Base-by-base conservation (phyloP, 2,113 vertebrate species). In the Phalacrocorax carbo region DNA sequence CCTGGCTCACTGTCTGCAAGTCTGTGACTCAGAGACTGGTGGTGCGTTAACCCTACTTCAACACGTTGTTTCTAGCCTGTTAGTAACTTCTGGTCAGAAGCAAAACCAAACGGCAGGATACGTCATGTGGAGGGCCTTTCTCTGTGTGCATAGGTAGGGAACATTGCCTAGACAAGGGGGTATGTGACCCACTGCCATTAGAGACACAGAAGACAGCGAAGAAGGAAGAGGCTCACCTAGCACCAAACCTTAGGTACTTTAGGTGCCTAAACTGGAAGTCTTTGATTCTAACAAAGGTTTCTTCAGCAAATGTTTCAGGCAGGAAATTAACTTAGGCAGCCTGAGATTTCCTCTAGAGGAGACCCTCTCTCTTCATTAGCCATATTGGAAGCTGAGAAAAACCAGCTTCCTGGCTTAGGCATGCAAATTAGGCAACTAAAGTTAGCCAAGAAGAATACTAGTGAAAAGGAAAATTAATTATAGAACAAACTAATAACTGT, bases 21-120 rank as follows among this genome's bases (percentile, higher is more conserved):
- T 18, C 57, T 2, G 0, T 36, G 17, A 34, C n/a, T 71, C 44
- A 58, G 75, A 69, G n/a, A 3, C n/a, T 4, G 2, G 22, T 77
- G 42, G n/a, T 54, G 16, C 48, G 7, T n/a, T 78, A 34, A 22
- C 22, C 25, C 46, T 58, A 19, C 36, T n/a, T 73, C 27, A 77
- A n/a, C 13, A 22, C 0, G 0, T 32, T 30, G 10, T 54, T 93
- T 86, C 34, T 40, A 58, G 10, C 9, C 61, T 0, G 0, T 32
- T 13, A n/a, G 25, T 23, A 73, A 49, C 40, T 73, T 71, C 58
- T 51, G 46, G 6, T 42, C 16, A 68, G 64, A 62, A 78, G 34
- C 26, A 71, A 86, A 68, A 29, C 7, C n/a, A 55, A 6, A 78
- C 10, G 7, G 12, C 38, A 86, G 22, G 8, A 21, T 29, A 5